These are phyloP conservation scores for Gobius niger DNA, from an alignment of 2,113 vertebrate species.

Conservation along the genomic window DNA sequence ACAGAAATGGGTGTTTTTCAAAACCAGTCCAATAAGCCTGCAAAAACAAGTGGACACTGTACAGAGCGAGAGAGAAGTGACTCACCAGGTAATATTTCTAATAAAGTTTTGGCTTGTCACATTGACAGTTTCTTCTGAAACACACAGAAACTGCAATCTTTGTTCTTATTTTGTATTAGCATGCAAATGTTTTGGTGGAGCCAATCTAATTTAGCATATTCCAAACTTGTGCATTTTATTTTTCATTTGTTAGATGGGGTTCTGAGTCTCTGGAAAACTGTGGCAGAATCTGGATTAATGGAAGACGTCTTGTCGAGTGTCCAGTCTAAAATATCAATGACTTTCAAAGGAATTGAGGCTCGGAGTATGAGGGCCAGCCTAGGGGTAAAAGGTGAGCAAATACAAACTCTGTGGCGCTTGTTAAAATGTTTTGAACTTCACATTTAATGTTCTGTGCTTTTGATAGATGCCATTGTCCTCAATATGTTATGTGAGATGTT, in stretches of 20 bases:
- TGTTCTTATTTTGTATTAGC: neutral
- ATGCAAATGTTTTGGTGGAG: constrained; percentile 3
- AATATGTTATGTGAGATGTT: constrained; percentile 72
- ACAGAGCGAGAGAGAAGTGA: constrained; percentile 83
- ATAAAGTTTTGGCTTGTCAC: no score
- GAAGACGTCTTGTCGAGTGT: constrained; percentile 90
- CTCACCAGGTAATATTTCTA: constrained; percentile 77
- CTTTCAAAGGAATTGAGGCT: constrained; percentile 85
- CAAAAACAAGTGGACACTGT: constrained; percentile 79
- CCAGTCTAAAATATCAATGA: constrained; percentile 87
- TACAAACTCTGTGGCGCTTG: neutral
- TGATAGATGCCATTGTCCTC: constrained; percentile 61
- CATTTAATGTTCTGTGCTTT: constrained; percentile 18
- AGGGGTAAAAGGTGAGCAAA: constrained; percentile 83
- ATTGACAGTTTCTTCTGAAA: no score
- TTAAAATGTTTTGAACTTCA: constrained; percentile 18
- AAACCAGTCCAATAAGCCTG: constrained; percentile 75
- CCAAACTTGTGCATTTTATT: neutral
- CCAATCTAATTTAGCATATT: no score
- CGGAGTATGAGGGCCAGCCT: constrained; percentile 81
- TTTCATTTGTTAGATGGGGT: constrained; percentile 79
- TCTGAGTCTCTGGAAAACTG: constrained; percentile 89
- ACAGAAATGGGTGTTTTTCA: constrained; percentile 80
- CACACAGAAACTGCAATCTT: neutral
- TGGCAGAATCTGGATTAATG: constrained; percentile 90